Percentiles rank a stretch among this genome's conserved stretches.
Evolutionary conservation across 2,113 vertebrate genomes (phyloP).

Genomic region (Laticauda laticaudata): DNA sequence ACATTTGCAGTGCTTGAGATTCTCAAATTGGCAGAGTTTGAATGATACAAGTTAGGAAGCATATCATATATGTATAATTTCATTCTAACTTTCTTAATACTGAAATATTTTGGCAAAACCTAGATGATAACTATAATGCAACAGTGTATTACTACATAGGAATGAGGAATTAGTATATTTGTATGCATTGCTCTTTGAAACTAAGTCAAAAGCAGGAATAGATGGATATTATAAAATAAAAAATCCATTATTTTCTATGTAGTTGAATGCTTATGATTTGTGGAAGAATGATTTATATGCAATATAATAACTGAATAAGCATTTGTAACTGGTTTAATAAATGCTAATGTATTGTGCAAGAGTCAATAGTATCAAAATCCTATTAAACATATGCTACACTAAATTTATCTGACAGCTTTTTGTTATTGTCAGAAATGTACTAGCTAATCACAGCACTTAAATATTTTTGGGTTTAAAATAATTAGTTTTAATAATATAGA

Average conservation of each 20-base stretch:
- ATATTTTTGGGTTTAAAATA: background rate
- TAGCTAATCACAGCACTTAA: background rate
- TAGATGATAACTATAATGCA: background rate
- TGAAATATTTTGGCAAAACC: background rate
- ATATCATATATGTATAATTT: background rate
- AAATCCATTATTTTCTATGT: background rate
- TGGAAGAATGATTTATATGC: background rate
- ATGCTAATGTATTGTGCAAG: background rate
- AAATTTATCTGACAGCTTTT: background rate
- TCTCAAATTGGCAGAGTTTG: constrained; percentile 34
- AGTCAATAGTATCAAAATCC: background rate
- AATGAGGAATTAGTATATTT: background rate
- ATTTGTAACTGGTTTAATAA: background rate
- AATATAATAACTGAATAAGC: background rate
- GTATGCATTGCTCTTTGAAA: background rate
- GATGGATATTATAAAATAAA: background rate
- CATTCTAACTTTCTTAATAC: background rate
- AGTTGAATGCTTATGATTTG: background rate
- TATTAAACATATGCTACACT: background rate
- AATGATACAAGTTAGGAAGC: constrained; percentile 3
- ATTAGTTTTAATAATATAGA: background rate
- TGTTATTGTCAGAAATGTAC: background rate
- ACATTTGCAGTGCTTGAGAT: constrained; percentile 37
- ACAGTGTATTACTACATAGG: background rate
- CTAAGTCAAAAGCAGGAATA: background rate